These are phyloP conservation scores for Prietella phreatophila DNA, from an alignment of 2,113 vertebrate species.

Conservation along the genomic window DNA sequence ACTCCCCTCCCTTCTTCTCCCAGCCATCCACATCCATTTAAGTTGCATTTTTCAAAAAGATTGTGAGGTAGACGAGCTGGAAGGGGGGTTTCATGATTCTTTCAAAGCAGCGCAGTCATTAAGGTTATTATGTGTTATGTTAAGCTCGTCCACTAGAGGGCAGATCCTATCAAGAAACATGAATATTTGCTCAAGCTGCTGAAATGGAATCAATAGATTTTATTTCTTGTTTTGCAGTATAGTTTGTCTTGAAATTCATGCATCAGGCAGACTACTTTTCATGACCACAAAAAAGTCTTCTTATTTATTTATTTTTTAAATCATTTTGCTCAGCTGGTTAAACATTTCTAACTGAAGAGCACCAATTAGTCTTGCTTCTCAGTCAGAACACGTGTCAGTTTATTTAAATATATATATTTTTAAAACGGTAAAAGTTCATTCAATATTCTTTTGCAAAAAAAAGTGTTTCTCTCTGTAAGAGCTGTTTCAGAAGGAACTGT, in stretches of 20 bases:
- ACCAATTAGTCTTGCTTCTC: neutral
- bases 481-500: neutral
- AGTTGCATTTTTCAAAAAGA: too few relatives aligned
- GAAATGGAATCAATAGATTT: neutral
- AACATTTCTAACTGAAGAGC: neutral
- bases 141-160: conserved; percentile 40
- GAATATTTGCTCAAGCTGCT: neutral
- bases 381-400: neutral
- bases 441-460: neutral
- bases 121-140: neutral
- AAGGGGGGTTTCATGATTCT: too few relatives aligned
- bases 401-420: neutral
- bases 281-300: neutral
- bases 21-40: too few relatives aligned
- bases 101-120: neutral
- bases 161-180: conserved; percentile 18
- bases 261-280: too few relatives aligned
- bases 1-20: too few relatives aligned
- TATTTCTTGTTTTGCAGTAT: neutral
- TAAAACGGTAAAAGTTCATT: neutral
- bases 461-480: neutral
- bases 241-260: neutral
- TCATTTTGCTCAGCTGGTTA: neutral
- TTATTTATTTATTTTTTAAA: neutral
- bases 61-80: too few relatives aligned